A percentile compares a stretch with the other conserved stretches of the same genome.
Conservation (phyloP, 2,113 vertebrate genomes). For the Hipposideros armiger region DNA sequence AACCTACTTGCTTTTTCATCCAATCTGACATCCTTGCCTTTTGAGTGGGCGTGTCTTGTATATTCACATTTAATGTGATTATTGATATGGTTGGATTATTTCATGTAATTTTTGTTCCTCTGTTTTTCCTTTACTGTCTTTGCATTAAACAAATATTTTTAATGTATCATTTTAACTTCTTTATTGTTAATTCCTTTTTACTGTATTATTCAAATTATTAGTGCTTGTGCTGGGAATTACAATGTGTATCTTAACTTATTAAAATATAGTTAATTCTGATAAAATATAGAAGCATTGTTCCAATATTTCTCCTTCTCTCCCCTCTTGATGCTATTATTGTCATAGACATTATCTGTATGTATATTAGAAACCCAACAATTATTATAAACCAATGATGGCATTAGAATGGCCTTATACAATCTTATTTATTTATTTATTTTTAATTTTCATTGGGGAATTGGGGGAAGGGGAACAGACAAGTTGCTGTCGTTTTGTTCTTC, state of each 20-base stretch:
- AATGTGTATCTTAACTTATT: neutral
- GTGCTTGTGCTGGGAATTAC: neutral
- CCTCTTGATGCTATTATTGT: slow-evolving; percentile 31
- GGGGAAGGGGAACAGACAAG: too few relatives aligned
- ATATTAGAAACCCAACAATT: slow-evolving; percentile 26
- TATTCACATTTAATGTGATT: slow-evolving; percentile 28
- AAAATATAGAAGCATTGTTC: slow-evolving; percentile 5
- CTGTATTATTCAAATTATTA: slow-evolving; percentile 39
- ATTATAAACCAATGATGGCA: neutral
- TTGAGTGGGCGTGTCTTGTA: neutral
- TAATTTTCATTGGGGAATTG: too few relatives aligned
- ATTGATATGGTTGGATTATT: neutral
- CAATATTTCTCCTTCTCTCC: neutral
- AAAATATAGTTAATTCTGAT: slow-evolving; percentile 32
- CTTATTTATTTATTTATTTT: neutral
- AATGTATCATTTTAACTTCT: slow-evolving; percentile 4
- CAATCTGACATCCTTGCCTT: neutral
- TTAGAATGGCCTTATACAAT: neutral
- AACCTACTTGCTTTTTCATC: neutral
- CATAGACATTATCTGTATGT: neutral
- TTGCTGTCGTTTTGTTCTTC: too few relatives aligned
- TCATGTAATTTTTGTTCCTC: neutral
- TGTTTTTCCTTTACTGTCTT: neutral
- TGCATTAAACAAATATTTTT: slow-evolving; percentile 27
- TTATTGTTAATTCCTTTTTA: slow-evolving; percentile 21